phyloP scores from a whole-genome alignment of 2,888 invertebrate species.

The Euproctis similis region DNA sequence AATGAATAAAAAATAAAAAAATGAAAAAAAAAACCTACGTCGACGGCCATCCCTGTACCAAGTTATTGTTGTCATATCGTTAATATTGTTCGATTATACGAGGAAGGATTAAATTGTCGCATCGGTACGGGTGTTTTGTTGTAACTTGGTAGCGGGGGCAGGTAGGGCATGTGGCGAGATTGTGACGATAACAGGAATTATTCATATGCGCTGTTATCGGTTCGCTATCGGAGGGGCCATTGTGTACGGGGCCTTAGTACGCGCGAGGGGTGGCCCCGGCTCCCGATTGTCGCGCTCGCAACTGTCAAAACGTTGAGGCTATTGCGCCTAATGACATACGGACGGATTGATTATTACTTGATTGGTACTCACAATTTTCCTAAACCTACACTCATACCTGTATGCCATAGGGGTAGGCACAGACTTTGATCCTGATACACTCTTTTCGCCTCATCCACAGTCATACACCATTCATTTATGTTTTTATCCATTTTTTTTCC shows the following conservation, averaged over 20 bases:
- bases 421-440: too few relatives aligned
- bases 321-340: constrained; percentile 56
- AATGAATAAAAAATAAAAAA: constrained; percentile 72
- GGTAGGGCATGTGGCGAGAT: constrained; percentile 76
- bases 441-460: too few relatives aligned
- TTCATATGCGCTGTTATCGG: constrained; percentile 73
- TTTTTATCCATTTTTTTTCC: too few relatives aligned
- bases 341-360: constrained; percentile 64
- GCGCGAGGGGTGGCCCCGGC: constrained; percentile 68
- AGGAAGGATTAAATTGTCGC: constrained; percentile 33
- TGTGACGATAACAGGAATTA: constrained; percentile 73
- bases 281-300: constrained; percentile 55
- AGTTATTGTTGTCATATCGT: constrained; percentile 21
- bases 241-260: constrained; percentile 61
- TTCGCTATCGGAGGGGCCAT: constrained; percentile 68
- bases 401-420: too few relatives aligned
- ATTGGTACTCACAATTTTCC: too few relatives aligned
- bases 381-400: too few relatives aligned
- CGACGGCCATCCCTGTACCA: constrained; percentile 53
- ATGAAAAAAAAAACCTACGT: too few relatives aligned
- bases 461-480: too few relatives aligned
- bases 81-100: constrained; percentile 21
- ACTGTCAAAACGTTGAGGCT: constrained; percentile 69
- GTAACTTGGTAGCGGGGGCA: constrained; percentile 60
- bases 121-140: constrained; percentile 36